Evolutionary conservation across 2,888 invertebrate species (phyloP), one percentile per base, ranked within the genome.

Genomic region (Hyposoter dolosus): DNA sequence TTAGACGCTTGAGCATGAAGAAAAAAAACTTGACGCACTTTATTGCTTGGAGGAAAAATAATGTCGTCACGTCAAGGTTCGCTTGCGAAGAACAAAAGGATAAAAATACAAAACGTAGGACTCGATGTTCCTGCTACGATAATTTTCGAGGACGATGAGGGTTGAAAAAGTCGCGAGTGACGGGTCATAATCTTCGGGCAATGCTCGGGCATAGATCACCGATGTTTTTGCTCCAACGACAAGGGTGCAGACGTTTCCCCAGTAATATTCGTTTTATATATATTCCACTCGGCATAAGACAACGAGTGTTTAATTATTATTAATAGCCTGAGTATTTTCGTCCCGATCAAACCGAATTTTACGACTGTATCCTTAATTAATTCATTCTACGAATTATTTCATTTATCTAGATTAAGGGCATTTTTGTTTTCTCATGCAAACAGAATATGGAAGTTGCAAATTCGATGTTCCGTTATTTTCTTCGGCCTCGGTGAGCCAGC

Each of bases 221-320:
- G 90, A 92, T 93, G 92, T 93, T 93, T 92, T 93, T 93, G 93
- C 91, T 91, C 88, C 87, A 90, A 85, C 91, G 91, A 90, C 84
- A 92, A 92, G 93, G 93, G 93, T 91, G 89, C 82, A 45, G 47
- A 76, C 80, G 68, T 84, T 40, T 69, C 50, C 76, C 19, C 60
- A 76, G 80, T 69, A 74, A 76, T 71, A 76, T 75, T 78, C 65
- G 66, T n/a, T 45, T 28, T 69, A 3, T 40, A 56, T 76, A 45
- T 78, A 78, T 80, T 47, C 60, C 28, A 63, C 32, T 66, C 28
- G 53, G 50, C 60, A 56, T 28, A 35, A 66, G 53, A 81, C 23
- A 71, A 85, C 83, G 80, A 81, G 77, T 83, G 35, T 83, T 83
- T 86, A 83, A 86, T 86, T 83, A 81, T 86, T 86, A 86, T 86